A percentile compares a stretch with the other conserved stretches of the same genome.
These are phyloP conservation scores for Habrosyne pyritoides DNA, from an alignment of 2,888 invertebrate species.

Conservation along the genomic window DNA sequence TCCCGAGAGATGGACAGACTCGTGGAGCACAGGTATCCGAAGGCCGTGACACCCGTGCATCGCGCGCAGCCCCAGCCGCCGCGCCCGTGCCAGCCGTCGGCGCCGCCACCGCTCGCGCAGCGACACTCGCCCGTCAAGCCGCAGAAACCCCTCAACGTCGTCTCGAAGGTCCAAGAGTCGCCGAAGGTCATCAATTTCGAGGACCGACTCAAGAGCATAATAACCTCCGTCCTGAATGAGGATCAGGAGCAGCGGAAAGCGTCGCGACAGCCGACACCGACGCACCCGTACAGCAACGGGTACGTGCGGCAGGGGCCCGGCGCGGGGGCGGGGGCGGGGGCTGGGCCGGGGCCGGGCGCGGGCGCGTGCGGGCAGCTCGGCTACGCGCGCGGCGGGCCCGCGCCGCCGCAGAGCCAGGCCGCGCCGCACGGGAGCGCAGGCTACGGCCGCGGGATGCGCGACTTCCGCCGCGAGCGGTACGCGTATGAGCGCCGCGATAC, in stretches of 20 bases:
- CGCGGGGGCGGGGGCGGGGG: constrained; percentile 19
- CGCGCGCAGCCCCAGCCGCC: constrained; percentile 52
- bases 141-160: constrained; percentile 75
- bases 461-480: constrained; percentile 60
- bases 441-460: constrained; percentile 40
- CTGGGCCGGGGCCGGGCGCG: constrained; percentile 23
- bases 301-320: constrained; percentile 48
- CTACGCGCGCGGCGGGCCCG: constrained; percentile 38
- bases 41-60: constrained; percentile 42
- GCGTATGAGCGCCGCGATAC: constrained; percentile 63
- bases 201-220: constrained; percentile 93
- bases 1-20: constrained; percentile 59
- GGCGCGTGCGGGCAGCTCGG: constrained; percentile 14
- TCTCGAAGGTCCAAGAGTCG: constrained; percentile 87
- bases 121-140: constrained; percentile 63
- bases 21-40: constrained; percentile 43
- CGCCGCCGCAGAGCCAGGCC: constrained; percentile 61
- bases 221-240: constrained; percentile 93
- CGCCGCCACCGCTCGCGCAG: constrained; percentile 38
- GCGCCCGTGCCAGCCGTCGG: constrained; percentile 36
- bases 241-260: constrained; percentile 84
- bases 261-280: constrained; percentile 47
- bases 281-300: constrained; percentile 55
- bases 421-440: constrained; percentile 35
- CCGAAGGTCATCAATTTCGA: constrained; percentile 92